Conservation (phyloP, 2,797 vertebrate genomes). For the Passerculus sandwichensis region DNA sequence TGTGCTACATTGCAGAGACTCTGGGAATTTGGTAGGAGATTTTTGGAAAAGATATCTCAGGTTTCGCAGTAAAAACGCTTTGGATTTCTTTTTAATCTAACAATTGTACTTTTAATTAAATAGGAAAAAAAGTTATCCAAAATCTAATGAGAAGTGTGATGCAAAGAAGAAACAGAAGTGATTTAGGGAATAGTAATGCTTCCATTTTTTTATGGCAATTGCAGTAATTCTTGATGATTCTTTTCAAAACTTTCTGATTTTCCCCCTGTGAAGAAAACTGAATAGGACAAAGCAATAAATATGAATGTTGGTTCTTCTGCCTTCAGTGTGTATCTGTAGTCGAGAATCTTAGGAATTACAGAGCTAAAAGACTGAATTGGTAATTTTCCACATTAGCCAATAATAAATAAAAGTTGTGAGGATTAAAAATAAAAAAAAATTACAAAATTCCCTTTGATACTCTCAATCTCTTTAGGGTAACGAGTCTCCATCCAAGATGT, state of each 20-base stretch:
- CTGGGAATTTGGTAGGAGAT: background rate
- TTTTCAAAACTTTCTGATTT: background rate
- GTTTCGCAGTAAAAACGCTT: background rate
- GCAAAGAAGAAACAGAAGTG: background rate
- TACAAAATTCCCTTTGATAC: background rate
- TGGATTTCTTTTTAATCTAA: background rate
- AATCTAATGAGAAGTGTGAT: background rate
- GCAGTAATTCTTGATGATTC: background rate
- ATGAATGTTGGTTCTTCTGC: background rate
- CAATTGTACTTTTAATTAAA: background rate
- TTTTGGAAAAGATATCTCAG: background rate
- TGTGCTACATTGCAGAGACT: background rate
- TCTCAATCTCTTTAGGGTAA: background rate
- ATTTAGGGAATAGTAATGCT: background rate
- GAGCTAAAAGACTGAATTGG: background rate
- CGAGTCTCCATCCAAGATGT: rapidly evolving
- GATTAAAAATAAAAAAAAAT: background rate
- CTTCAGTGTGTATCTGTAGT: rapidly evolving
- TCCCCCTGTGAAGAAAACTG: background rate
- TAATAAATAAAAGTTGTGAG: background rate
- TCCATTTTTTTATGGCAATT: background rate
- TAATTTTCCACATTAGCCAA: background rate
- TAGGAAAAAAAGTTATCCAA: background rate
- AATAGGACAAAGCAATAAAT: background rate
- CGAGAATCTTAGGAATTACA: background rate